Evolutionary conservation across 2,113 vertebrate species (phyloP), one percentile per base, ranked within the genome.

Genomic region (Rostratula benghalensis): DNA sequence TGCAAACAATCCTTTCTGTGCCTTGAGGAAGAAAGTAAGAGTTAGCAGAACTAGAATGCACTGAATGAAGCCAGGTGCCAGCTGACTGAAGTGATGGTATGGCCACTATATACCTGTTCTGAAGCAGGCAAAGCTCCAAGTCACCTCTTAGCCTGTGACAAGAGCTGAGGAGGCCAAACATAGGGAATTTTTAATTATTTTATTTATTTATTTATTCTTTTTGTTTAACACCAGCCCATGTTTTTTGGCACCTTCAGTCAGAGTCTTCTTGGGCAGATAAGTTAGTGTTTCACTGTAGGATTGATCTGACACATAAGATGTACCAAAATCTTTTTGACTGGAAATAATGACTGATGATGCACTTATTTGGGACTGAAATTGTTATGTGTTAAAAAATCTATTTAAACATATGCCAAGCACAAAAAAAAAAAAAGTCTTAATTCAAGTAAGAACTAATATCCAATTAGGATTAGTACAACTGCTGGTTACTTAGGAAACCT

Each of bases 361-460:
- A 31, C 20, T 80, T 87, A 74, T 90, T 89, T 93, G 70, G 41
- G 85, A 65, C 37, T 90, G 37, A 95, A 94, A 69, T 93, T 75
- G 82, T 53, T 68, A 79, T 56, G 57, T 76, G 45, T 73, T 93
- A 77, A 63, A 63, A 93, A 93, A 77, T 83, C 31, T 59, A 23
- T 61, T 59, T 22, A 57, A 76, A 69, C 18, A 1, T 50, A 79
- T 69, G 54, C 71, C 90, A 88, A 77, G 60, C 7, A 79, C 80
- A 90, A 53, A 85, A 90, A 57, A 83, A 90, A 53, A 85, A 90
- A 57, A 84, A 75, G 1, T 16, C 37, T 87, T 87, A 79, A 82
- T 83, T 48, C 73, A 84, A 93, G 37, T 83, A 63, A 88, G 71
- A 94, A 59, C 41, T 86, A 70, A 67, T 92, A 93, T 67, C 50